phyloP scores from a whole-genome alignment of 2,888 invertebrate genomes.

The Drosophila fungiperda region DNA sequence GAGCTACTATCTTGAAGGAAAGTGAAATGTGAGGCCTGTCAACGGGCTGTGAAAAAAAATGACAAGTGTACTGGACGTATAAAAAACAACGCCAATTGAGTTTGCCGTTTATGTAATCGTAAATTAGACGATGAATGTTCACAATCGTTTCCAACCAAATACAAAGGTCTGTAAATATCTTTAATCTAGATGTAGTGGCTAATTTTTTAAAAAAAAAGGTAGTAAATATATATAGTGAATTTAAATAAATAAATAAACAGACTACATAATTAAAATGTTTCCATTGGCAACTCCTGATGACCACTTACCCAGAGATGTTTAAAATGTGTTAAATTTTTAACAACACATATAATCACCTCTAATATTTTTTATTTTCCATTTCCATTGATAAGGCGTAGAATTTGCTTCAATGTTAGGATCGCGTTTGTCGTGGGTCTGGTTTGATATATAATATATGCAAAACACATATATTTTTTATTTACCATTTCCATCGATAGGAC shows the following conservation, averaged over 20 bases:
- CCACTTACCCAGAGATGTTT: background rate
- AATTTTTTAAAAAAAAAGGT: background rate
- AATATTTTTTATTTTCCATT: slow-evolving; percentile 4
- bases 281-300: background rate
- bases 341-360: background rate
- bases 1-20: slow-evolving; percentile 44
- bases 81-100: slow-evolving; percentile 39
- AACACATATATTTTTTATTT: no score
- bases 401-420: background rate
- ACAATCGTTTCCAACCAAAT: slow-evolving; percentile 27
- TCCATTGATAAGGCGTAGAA: slow-evolving; percentile 7
- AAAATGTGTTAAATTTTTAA: background rate
- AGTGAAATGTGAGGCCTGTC: slow-evolving; percentile 54
- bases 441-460: background rate
- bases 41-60: slow-evolving; percentile 17
- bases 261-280: background rate
- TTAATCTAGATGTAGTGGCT: background rate
- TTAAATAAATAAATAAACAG: background rate
- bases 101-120: slow-evolving; percentile 35
- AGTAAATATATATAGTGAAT: background rate
- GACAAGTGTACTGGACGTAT: slow-evolving; percentile 6
- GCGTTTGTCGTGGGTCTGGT: slow-evolving; percentile 6
- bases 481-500: background rate
- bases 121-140: slow-evolving; percentile 22
- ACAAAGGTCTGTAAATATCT: slow-evolving; percentile 38